These are phyloP conservation scores for Delichon dasypus DNA, from an alignment of 2,797 vertebrate species.

Conservation along the genomic window DNA sequence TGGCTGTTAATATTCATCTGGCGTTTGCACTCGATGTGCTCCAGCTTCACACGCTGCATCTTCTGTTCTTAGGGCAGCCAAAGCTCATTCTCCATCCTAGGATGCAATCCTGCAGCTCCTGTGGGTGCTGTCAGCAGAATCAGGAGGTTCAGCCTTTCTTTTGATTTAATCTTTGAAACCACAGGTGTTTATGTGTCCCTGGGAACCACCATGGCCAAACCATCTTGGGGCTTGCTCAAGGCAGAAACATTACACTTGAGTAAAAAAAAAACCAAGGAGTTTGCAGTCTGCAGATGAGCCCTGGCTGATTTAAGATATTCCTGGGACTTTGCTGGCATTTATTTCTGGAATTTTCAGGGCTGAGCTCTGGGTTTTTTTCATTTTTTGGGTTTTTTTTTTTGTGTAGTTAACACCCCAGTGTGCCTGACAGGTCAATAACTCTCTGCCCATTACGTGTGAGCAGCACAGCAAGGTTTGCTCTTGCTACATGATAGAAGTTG, in stretches of 20 bases:
- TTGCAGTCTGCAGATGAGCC: not conserved
- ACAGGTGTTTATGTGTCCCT: not conserved
- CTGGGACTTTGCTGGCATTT: not conserved
- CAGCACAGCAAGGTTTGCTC: not conserved
- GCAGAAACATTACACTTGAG: not conserved
- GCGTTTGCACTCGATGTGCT: slow-evolving; percentile 24
- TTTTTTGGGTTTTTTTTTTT: no score
- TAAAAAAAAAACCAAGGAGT: not conserved
- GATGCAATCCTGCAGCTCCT: not conserved
- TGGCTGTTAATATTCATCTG: slow-evolving; percentile 55
- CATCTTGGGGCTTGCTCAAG: not conserved
- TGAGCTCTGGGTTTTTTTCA: not conserved
- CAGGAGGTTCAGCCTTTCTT: not conserved
- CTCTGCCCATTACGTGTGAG: not conserved
- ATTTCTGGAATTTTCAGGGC: not conserved
- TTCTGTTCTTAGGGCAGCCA: not conserved
- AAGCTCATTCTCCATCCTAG: not conserved
- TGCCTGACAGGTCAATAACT: slow-evolving; percentile 18
- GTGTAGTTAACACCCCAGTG: not conserved
- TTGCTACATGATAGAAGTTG: slow-evolving; percentile 13
- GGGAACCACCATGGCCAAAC: not conserved
- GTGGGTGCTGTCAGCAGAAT: not conserved
- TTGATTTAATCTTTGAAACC: not conserved
- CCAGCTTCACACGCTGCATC: slow-evolving; percentile 11
- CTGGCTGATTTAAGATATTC: not conserved